Evolutionary conservation across 1,140 invertebrate genomes (phyloP), one percentile per base, ranked within the genome.

Genomic region (Akabosia matsudoensis): DNA sequence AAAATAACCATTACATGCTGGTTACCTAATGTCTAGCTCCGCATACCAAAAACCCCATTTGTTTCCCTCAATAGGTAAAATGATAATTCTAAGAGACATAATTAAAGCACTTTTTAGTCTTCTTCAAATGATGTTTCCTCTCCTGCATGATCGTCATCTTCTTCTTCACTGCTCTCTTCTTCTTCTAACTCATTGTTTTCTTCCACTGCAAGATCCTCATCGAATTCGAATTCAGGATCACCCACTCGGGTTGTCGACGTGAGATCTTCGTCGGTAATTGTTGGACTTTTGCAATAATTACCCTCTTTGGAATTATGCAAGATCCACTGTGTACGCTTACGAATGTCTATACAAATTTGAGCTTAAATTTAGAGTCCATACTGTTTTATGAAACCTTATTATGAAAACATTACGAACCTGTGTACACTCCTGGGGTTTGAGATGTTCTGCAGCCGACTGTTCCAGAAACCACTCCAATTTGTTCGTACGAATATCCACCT

Each of bases 271-370:
- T 33, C n/a, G 16, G 30, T 76, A 1, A 76, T 31, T 64, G 24
- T 54, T 0, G 75, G 75, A 13, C 54, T 76, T 10, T 73, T 72
- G 33, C 75, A 76, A 31, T 54, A 76, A 22, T 28, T 72, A 1
- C 64, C 75, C 37, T 54, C 70, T 45, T 73, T 72, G 0, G 75
- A 45, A 24, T 76, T 33, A 1, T 51, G 56, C 51, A 76, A 34
- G n/a, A 76, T 76, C 75, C 75, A 76, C 33, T 54, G 70, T 37
- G 34, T 51, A 24, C 45, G 52, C 28, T 76, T 76, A 33, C 75
- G 37, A 7, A 76, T 18, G 24, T 76, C 75, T 76, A 14, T 1
- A 72, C 18, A 54, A 70, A n/a, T n/a, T n/a, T n/a, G 13, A 72
- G 13, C 34, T 37, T 4, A 45, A 51, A 30, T 30, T 70, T 70